A percentile compares a stretch with the other conserved stretches of the same genome.
These are phyloP conservation scores for Trogon surrucura DNA, from an alignment of 2,113 vertebrate genomes.

Conservation along the genomic window DNA sequence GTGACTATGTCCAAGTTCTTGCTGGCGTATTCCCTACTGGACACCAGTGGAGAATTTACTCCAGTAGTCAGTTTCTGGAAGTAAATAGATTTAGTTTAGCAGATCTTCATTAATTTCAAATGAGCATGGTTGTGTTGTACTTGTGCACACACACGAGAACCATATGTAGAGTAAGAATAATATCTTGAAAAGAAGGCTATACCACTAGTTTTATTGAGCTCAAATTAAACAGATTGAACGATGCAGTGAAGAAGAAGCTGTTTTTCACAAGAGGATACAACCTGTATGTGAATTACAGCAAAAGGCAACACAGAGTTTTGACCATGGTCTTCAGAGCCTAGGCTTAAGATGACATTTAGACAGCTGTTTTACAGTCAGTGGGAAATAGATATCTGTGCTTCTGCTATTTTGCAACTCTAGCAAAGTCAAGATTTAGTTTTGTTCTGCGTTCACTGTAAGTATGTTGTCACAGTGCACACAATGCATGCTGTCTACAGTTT, in stretches of 20 bases:
- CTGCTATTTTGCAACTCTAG: not conserved
- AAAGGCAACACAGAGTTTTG: not conserved
- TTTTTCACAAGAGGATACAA: not conserved
- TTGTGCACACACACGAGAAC: accelerated
- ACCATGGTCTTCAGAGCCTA: not conserved
- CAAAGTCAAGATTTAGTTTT: not conserved
- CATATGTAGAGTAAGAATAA: not conserved
- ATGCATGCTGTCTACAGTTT: not conserved
- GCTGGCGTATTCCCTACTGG: not conserved
- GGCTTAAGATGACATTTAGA: not conserved
- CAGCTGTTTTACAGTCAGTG: not conserved
- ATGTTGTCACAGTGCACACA: not conserved
- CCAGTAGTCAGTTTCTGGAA: not conserved
- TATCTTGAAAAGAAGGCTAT: not conserved
- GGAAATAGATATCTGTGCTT: not conserved
- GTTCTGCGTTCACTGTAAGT: not conserved
- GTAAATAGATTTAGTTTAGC: not conserved
- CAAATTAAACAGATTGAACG: not conserved
- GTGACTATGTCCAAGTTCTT: not conserved
- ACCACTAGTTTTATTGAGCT: not conserved
- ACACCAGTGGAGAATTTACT: not conserved
- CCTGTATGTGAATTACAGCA: not conserved
- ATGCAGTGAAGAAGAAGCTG: not conserved
- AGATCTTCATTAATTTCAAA: not conserved
- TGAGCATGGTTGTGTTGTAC: accelerated